Evolutionary conservation across 2,888 invertebrate genomes (phyloP), one percentile per base, ranked within the genome.

Genomic region (Sinopyrophorus schimmeli): DNA sequence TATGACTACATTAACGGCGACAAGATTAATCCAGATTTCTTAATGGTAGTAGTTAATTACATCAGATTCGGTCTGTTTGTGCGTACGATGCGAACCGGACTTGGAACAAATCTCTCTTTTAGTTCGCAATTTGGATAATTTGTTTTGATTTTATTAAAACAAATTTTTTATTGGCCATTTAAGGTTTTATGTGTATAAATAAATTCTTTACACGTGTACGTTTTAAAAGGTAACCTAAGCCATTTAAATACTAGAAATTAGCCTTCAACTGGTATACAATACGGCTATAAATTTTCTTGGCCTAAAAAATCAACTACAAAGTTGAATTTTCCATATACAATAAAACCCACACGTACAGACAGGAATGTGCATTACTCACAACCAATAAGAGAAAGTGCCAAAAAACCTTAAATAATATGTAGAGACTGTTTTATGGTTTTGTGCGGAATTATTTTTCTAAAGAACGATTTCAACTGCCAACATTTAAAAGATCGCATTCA

Each of bases 21-120:
- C 54, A 55, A 41, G 50, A 35, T 53, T 55, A 57, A 52, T 57
- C 54, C 53, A 49, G 57, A 55, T 58, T 54, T 46, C 55, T 55
- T 58, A 57, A 58, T 55, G 55, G 57, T 23, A 47, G 49, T 39
- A 55, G 53, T 57, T 58, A 57, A 57, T 58, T 57, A 56, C 21
- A 37, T 54, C 53, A 43, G 50, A 53, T 48, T 57, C 49, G 53
- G 56, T 44, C 28, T 47, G 50, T 51, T 47, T 24, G 35, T 35
- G 35, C 35, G 23, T 23, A n/a, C n/a, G n/a, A 21, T 21, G 23
- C 23, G 20, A 16, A 35, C 23, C 35, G 24, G 17, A 32, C 32
- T 32, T 6, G 17, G 18, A 15, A 30, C 28, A 15, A 16, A 30
- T 30, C 9, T 16, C 3, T 16, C 3, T 16, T 15, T 31, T 14